Percentiles rank a stretch among this genome's conserved stretches.
Evolutionary conservation across 2,888 invertebrate species (phyloP).

Genomic region (Griposia aprilina): DNA sequence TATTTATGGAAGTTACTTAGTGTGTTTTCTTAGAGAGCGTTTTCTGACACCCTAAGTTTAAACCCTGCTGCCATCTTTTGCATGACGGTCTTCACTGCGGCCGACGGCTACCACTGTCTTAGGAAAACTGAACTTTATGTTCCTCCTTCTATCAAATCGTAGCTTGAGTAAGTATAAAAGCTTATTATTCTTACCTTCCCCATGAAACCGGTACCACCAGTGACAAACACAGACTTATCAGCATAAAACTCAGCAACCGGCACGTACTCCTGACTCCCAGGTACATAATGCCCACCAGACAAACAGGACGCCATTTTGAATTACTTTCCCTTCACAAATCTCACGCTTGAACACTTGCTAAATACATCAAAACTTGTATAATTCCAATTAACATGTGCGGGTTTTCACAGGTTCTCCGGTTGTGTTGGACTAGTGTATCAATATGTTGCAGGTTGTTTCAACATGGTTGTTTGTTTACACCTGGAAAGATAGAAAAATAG

Average conservation of each 20-base stretch:
- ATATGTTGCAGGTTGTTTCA: conserved; percentile 61
- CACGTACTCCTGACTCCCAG: conserved; percentile 82
- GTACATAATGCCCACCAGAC: conserved; percentile 78
- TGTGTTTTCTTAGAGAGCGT: too few species aligned
- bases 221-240: conserved; percentile 94
- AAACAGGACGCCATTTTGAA: conserved; percentile 86
- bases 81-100: too few species aligned
- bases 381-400: conserved; percentile 49
- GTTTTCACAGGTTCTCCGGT: conserved; percentile 40
- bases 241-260: conserved; percentile 93
- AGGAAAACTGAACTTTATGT: too few species aligned
- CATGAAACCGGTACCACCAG: conserved; percentile 96
- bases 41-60: too few species aligned
- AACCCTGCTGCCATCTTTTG: too few species aligned
- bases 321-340: conserved; percentile 52
- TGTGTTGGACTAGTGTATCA: conserved; percentile 39
- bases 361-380: conserved; percentile 64
- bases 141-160: not conserved
- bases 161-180: not conserved
- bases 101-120: too few species aligned
- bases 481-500: conserved; percentile 66
- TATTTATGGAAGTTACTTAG: too few species aligned
- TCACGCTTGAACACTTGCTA: conserved; percentile 55
- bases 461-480: conserved; percentile 75
- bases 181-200: conserved; percentile 92